Conservation (phyloP, 2,888 invertebrate species). For the Operophtera brumata region DNA sequence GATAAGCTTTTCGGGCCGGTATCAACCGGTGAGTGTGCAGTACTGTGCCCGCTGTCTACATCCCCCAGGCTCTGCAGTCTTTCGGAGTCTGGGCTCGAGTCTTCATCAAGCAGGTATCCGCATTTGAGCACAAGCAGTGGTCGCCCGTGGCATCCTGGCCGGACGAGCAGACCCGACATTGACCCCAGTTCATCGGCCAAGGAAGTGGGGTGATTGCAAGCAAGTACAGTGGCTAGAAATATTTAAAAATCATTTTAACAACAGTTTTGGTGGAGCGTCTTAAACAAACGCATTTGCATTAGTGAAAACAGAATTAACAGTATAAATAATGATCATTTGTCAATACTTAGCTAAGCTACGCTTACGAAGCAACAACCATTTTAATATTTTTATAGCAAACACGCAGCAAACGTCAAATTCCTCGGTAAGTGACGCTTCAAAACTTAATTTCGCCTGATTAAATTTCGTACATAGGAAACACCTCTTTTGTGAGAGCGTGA, state of each 20-base stretch:
- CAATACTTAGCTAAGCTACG: too few species aligned
- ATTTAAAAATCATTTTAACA: conserved; percentile 1
- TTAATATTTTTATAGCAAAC: too few species aligned
- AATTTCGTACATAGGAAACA: too few species aligned
- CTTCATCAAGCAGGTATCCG: conserved; percentile 88
- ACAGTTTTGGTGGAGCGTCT: background rate
- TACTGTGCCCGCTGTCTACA: conserved; percentile 94
- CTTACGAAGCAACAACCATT: too few species aligned
- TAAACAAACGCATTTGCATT: too few species aligned
- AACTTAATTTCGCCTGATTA: too few species aligned
- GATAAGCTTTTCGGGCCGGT: conserved; percentile 92
- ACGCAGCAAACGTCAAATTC: too few species aligned
- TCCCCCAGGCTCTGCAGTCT: conserved; percentile 87
- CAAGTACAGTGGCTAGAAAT: conserved; percentile 82
- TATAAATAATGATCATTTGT: too few species aligned
- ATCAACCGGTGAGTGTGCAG: conserved; percentile 93
- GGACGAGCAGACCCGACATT: conserved; percentile 59
- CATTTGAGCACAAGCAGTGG: conserved; percentile 87
- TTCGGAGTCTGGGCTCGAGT: conserved; percentile 93
- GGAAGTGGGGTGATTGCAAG: conserved; percentile 82
- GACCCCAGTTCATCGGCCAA: conserved; percentile 85
- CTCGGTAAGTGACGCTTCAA: too few species aligned
- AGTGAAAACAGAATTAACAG: too few species aligned
- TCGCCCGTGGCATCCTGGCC: conserved; percentile 68
- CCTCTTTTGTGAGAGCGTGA: too few species aligned